Evolutionary conservation across 2,888 invertebrate genomes (phyloP).

Genomic region (Phasia obesa): DNA sequence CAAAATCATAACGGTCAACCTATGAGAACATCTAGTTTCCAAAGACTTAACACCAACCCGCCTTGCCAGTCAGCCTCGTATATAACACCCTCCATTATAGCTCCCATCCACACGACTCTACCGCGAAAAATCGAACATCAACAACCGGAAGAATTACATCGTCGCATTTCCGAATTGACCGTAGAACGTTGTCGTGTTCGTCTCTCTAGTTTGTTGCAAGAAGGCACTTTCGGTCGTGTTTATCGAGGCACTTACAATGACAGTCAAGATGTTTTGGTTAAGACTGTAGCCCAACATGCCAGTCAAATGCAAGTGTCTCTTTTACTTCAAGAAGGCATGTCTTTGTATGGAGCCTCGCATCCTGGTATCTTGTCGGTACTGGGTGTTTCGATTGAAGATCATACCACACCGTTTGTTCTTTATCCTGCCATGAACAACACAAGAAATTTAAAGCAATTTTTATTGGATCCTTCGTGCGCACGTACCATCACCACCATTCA

Average conservation of each 20-base stretch:
- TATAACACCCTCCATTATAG: constrained; percentile 80
- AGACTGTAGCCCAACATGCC: constrained; percentile 95
- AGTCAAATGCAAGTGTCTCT: constrained; percentile 94
- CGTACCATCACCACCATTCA: constrained; percentile 86
- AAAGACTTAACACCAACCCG: constrained; percentile 81
- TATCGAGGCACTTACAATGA: constrained; percentile 91
- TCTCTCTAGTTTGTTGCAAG: constrained; percentile 89
- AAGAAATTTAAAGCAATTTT: constrained; percentile 82
- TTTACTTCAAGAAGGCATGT: constrained; percentile 89
- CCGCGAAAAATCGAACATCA: constrained; percentile 80
- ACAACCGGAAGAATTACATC: constrained; percentile 81
- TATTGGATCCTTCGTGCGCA: constrained; percentile 80
- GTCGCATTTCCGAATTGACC: constrained; percentile 82
- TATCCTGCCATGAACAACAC: constrained; percentile 85
- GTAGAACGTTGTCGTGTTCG: constrained; percentile 88
- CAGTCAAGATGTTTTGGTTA: constrained; percentile 90
- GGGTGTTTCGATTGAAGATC: constrained; percentile 95
- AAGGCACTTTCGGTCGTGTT: constrained; percentile 94
- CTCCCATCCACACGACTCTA: constrained; percentile 79
- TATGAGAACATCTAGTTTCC: constrained; percentile 82
- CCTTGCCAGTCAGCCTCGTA: constrained; percentile 77
- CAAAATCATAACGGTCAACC: constrained; percentile 81
- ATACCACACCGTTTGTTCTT: constrained; percentile 93
- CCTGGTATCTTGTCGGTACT: constrained; percentile 91
- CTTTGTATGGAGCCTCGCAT: constrained; percentile 85